phyloP scores from a whole-genome alignment of 2,888 invertebrate species.

The Coleophora flavipennella region DNA sequence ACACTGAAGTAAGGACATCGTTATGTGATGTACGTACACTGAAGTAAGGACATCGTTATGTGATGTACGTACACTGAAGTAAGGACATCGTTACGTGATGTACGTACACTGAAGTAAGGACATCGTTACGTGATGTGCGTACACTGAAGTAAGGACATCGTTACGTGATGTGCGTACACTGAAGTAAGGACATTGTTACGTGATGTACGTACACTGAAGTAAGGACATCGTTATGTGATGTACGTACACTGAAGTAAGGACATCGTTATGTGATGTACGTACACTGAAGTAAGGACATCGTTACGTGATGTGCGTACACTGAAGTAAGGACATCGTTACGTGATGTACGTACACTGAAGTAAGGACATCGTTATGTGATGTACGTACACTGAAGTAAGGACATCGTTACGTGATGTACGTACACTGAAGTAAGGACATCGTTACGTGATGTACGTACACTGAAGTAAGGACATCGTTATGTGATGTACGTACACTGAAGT shows the following conservation, averaged over 20 bases:
- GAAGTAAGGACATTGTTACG: too few species aligned
- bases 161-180: slow-evolving; percentile 20
- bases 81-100: slow-evolving; percentile 31
- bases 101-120: too few species aligned
- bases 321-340: too few species aligned
- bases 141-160: too few species aligned
- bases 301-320: slow-evolving; percentile 20
- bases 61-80: slow-evolving; percentile 8
- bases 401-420: slow-evolving; percentile 24
- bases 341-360: slow-evolving; percentile 8
- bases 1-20: too few species aligned
- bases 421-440: too few species aligned
- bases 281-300: too few species aligned
- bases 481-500: slow-evolving; percentile 8
- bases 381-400: too few species aligned
- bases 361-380: slow-evolving; percentile 31
- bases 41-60: too few species aligned
- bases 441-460: slow-evolving; percentile 20
- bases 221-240: slow-evolving; percentile 31
- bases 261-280: slow-evolving; percentile 24
- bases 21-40: slow-evolving; percentile 20
- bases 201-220: slow-evolving; percentile 8
- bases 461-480: too few species aligned
- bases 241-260: too few species aligned
- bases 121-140: slow-evolving; percentile 23